These are phyloP conservation scores for Psilopogon haemacephalus DNA, from an alignment of 2,113 vertebrate species.

Conservation along the genomic window DNA sequence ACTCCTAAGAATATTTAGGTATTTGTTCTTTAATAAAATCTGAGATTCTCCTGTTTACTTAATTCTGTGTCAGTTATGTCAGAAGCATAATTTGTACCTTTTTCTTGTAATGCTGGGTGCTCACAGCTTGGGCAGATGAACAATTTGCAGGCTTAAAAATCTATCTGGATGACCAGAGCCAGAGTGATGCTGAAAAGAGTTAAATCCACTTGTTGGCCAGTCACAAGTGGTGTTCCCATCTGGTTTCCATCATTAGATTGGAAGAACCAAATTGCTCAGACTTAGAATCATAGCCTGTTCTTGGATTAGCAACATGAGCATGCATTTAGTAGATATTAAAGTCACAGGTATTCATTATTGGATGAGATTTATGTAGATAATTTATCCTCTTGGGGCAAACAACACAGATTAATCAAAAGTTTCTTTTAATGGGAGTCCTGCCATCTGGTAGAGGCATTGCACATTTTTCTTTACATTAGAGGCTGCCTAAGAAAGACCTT, in stretches of 20 bases:
- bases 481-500: not conserved
- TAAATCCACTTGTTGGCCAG: too few relatives aligned
- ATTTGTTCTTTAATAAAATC: not conserved
- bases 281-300: not conserved
- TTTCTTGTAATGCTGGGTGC: not conserved
- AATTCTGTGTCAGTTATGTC: not conserved
- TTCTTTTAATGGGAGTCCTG: not conserved
- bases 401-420: not conserved
- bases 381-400: not conserved
- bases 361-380: not conserved
- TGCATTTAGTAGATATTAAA: not conserved
- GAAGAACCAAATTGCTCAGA: not conserved
- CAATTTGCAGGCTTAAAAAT: too few relatives aligned
- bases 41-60: not conserved
- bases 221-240: too few relatives aligned
- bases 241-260: not conserved
- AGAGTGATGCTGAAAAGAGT: too few relatives aligned
- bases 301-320: fast-evolving
- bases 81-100: not conserved
- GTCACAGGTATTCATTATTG: not conserved
- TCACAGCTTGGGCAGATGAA: too few relatives aligned
- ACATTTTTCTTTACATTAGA: not conserved
- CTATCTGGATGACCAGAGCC: too few relatives aligned
- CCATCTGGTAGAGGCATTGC: not conserved
- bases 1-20: not conserved